Percentiles rank a stretch among this genome's conserved stretches.
These are phyloP conservation scores for Genyomyrus donnyi DNA, from an alignment of 2,113 vertebrate genomes.

Conservation along the genomic window DNA sequence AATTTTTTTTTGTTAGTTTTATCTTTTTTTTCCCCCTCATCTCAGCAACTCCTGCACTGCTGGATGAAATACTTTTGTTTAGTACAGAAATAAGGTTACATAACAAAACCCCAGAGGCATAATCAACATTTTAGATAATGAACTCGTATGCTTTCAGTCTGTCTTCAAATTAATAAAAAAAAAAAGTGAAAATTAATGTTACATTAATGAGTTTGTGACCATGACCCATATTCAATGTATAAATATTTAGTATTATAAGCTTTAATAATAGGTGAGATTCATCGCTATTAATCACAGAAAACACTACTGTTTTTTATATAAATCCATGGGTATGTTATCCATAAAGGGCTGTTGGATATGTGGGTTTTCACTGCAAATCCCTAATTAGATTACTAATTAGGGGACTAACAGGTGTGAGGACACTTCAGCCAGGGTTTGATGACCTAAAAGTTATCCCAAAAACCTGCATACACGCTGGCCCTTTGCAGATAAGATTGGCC, in stretches of 20 bases:
- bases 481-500: background rate
- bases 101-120: background rate
- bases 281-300: background rate
- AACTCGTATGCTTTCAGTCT: background rate
- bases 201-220: background rate
- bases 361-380: too few relatives aligned
- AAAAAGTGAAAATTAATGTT: background rate
- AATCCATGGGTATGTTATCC: background rate
- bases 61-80: background rate
- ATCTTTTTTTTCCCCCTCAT: background rate
- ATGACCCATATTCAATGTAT: background rate
- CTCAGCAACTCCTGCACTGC: background rate
- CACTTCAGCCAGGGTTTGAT: background rate
- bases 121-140: background rate
- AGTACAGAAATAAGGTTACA: background rate
- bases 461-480: background rate
- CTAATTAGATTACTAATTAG: background rate
- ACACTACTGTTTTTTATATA: background rate
- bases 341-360: too few relatives aligned
- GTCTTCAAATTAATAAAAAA: background rate
- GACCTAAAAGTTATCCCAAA: too few relatives aligned
- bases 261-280: background rate
- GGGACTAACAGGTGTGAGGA: background rate
- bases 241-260: background rate
- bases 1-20: background rate